Evolutionary conservation across 2,888 invertebrate species (phyloP).

Genomic region (Leuctra nigra): DNA sequence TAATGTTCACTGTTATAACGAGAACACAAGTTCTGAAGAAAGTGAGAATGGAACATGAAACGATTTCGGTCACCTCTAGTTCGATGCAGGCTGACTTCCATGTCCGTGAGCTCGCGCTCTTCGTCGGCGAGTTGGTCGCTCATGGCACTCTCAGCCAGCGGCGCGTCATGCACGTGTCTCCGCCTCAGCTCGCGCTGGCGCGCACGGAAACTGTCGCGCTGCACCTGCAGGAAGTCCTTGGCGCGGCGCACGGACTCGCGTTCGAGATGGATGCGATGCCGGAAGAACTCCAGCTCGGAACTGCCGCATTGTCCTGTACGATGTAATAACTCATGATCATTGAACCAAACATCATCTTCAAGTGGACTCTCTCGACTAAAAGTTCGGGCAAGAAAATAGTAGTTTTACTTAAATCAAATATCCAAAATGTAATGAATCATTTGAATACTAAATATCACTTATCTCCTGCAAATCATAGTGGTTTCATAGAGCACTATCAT

Average conservation of each 20-base stretch:
- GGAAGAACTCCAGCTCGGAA: conserved; percentile 72
- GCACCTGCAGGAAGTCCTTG: conserved; percentile 63
- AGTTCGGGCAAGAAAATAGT: no score
- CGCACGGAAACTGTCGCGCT: conserved; percentile 60
- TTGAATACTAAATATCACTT: no score
- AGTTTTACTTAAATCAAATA: no score
- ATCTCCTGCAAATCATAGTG: no score
- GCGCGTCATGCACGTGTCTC: conserved; percentile 21
- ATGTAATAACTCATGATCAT: no score
- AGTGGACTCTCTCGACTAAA: no score
- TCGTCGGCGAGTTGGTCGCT: conserved; percentile 42
- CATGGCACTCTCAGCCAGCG: conserved; percentile 23
- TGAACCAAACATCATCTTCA: no score
- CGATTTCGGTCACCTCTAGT: conserved; percentile 42
- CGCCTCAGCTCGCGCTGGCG: conserved; percentile 48
- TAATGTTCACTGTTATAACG: not conserved
- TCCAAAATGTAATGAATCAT: no score
- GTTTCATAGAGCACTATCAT: no score
- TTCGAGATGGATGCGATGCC: conserved; percentile 73
- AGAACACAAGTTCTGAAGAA: no score
- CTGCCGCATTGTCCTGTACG: conserved; percentile 30
- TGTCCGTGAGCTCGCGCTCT: conserved; percentile 73
- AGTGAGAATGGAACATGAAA: no score
- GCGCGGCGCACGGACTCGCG: conserved; percentile 76
- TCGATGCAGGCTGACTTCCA: conserved; percentile 76